Evolutionary conservation across 2,888 invertebrate genomes (phyloP), one percentile per base, ranked within the genome.

Genomic region (Acrobasis suavella): DNA sequence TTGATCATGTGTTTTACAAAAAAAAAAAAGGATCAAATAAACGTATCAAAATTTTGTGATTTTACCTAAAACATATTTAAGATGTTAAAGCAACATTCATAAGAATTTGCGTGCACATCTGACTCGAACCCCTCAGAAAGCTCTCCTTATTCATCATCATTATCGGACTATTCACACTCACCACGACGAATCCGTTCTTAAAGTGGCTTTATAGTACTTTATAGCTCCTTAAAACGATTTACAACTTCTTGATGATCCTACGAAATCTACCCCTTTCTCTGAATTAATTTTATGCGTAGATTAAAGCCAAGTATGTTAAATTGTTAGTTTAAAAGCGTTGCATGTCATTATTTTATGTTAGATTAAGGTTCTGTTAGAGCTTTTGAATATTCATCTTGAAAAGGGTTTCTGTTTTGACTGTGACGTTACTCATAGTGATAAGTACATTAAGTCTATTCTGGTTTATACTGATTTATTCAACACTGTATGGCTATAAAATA

Each of bases 121-220:
- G 32, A 42, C 8, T 14, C 9, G 6, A 39, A 42, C 12, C 42
- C 17, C 22, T 42, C 9, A 16, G 17, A 2, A 56, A 42, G 5
- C 22, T 17, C 10, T 55, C 55, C 22, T n/a, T 56, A 55, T 56
- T 42, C 22, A 22, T 56, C 39, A 42, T 56, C 56, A 56, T 56
- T 56, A 56, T 42, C 56, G 42, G 42, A 39, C 39, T 42, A 56
- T 56, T 56, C 22, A 46, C 17, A 56, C 16, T 39, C 39, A 42
- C 56, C 42, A 56, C 16, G 56, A 56, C 56, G 16, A 56, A 56
- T 56, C 56, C 56, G 56, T 12, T 42, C 8, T 56, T 56, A 56
- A 42, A 12, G 15, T 9, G 17, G 39, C 22, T 56, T 56, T 42
- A 42, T 56, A 46, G 42, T 17, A 8, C 56, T 56, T 56, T 56